phyloP scores from a whole-genome alignment of 2,113 vertebrate genomes.

The Phasianus colchicus region DNA sequence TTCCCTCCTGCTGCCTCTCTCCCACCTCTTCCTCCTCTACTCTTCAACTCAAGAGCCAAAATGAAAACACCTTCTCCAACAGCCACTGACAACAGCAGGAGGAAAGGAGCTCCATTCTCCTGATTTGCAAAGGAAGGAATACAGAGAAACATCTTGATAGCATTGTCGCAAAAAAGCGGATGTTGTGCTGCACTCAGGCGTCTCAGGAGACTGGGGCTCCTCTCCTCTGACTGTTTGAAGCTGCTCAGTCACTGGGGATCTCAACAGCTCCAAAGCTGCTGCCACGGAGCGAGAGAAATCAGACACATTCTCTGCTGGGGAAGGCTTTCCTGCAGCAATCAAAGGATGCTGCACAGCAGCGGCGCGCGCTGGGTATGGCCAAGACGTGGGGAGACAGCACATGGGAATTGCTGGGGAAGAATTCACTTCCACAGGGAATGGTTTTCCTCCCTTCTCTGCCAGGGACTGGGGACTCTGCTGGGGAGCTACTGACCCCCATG shows the following conservation, averaged over 20 bases:
- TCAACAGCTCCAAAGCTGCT: conserved; percentile 31
- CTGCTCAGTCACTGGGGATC: conserved; percentile 61
- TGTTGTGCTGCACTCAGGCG: conserved; percentile 23
- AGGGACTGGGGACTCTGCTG: neutral
- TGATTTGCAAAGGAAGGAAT: conserved; percentile 33
- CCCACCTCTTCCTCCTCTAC: conserved; percentile 21
- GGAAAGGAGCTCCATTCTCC: neutral
- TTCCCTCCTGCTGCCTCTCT: conserved; percentile 18
- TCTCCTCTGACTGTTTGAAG: conserved; percentile 64
- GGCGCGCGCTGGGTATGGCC: neutral
- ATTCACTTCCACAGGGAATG: neutral
- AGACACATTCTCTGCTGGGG: conserved; percentile 21
- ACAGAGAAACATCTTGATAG: conserved; percentile 14
- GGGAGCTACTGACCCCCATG: neutral
- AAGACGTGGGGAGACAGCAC: neutral
- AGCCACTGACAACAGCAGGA: conserved; percentile 37
- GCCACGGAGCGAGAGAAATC: conserved; percentile 10
- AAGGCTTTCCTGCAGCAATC: conserved; percentile 50
- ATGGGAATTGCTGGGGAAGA: neutral
- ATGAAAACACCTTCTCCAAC: conserved; percentile 35
- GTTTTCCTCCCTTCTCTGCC: neutral
- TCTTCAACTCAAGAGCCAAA: conserved; percentile 46
- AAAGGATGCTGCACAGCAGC: conserved; percentile 39
- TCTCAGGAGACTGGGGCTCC: conserved; percentile 54
- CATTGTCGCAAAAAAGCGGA: conserved; percentile 35